Conservation (phyloP, 2,113 vertebrate species). For the Cyphomyrus plagiostoma region DNA sequence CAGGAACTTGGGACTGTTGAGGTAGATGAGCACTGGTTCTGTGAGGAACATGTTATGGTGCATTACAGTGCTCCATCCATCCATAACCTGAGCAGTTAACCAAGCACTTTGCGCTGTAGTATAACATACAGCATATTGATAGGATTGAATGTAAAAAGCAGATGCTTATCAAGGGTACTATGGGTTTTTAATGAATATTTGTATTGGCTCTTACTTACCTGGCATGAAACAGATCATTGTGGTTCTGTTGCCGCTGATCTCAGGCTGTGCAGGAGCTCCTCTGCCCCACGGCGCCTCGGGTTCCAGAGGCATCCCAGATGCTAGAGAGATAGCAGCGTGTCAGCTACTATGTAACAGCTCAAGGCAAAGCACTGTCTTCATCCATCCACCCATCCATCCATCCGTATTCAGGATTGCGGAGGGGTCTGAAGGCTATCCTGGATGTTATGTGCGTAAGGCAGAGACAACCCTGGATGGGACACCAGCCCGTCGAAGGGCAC, state of each 20-base stretch:
- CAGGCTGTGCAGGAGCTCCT: constrained; percentile 52
- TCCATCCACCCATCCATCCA: no score
- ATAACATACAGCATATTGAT: not conserved
- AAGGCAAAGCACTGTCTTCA: not conserved
- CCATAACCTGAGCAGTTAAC: not conserved
- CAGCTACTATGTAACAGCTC: not conserved
- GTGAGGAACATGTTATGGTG: not conserved
- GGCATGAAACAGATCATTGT: constrained; percentile 22
- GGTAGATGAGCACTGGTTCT: constrained; percentile 59
- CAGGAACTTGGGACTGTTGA: constrained; percentile 62
- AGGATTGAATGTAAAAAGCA: not conserved
- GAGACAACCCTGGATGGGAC: no score
- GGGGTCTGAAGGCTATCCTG: no score
- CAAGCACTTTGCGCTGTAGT: not conserved
- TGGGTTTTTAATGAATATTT: not conserved
- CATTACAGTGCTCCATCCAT: no score
- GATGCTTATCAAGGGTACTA: not conserved
- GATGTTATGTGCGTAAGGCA: no score
- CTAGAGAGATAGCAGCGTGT: not conserved
- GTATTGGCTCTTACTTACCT: not conserved
- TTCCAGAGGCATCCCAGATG: constrained; percentile 43
- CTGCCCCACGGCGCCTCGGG: constrained; percentile 47
- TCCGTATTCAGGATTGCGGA: not conserved
- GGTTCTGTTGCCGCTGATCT: constrained; percentile 46
- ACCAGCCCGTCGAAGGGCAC: not conserved